A percentile compares a stretch with the other conserved stretches of the same genome.
Evolutionary conservation across 2,797 vertebrate genomes (phyloP).

Genomic region (Falco concolor): DNA sequence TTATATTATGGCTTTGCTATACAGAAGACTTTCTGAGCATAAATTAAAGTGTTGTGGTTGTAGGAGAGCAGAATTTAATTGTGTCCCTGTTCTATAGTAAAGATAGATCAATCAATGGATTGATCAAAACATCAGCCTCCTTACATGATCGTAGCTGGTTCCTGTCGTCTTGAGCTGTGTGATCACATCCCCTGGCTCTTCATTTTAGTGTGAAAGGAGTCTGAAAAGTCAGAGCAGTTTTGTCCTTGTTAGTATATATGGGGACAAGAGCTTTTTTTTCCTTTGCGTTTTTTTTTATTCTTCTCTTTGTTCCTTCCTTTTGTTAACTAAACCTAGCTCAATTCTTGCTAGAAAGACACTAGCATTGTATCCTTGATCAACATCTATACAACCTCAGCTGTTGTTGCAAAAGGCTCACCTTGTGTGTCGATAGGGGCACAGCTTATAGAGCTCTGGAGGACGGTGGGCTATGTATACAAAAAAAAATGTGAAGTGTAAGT

Average conservation of each 20-base stretch:
- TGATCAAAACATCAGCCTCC: not conserved
- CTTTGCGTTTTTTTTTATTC: too few species aligned
- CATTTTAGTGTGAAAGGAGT: not conserved
- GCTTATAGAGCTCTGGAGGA: not conserved
- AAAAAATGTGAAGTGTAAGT: not conserved
- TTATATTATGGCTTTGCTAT: not conserved
- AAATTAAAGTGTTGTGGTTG: not conserved
- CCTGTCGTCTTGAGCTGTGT: not conserved
- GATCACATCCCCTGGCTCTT: not conserved
- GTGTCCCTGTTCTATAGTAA: not conserved
- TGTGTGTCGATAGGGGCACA: rapidly evolving
- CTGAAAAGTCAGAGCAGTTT: not conserved
- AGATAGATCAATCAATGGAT: not conserved
- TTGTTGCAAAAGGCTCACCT: not conserved
- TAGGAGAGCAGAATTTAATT: not conserved
- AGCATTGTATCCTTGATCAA: too few species aligned
- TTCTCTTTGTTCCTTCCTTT: not conserved
- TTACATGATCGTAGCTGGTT: not conserved
- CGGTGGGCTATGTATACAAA: not conserved
- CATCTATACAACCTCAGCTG: not conserved
- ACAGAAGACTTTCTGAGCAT: not conserved
- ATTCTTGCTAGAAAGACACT: rapidly evolving
- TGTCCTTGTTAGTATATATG: not conserved
- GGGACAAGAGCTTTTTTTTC: not conserved
- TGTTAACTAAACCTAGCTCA: not conserved